Conservation (phyloP, 2,888 invertebrate species). For the Nebria salina region DNA sequence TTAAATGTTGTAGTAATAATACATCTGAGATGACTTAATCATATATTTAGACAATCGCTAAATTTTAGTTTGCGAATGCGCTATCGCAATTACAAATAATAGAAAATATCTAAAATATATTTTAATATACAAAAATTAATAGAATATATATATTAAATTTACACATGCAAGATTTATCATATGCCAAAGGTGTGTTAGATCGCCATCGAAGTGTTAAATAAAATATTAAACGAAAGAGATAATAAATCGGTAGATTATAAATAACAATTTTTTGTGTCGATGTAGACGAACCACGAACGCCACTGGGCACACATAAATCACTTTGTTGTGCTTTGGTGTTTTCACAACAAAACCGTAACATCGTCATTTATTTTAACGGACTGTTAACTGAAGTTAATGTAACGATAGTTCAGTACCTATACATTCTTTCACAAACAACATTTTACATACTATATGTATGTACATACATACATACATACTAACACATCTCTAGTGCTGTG, state of each 20-base stretch:
- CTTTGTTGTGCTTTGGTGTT: constrained; percentile 19
- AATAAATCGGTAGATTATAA: background rate
- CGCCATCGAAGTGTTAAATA: background rate
- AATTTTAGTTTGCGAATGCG: too few relatives aligned
- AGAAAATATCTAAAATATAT: too few relatives aligned
- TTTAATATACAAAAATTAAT: too few relatives aligned
- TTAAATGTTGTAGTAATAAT: too few relatives aligned
- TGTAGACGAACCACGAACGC: background rate
- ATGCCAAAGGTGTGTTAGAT: background rate
- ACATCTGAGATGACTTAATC: too few relatives aligned
- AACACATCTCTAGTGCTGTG: background rate
- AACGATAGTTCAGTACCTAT: constrained; percentile 19
- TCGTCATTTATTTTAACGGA: constrained; percentile 40
- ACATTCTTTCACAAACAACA: constrained; percentile 24
- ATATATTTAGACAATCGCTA: too few relatives aligned
- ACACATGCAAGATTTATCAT: background rate
- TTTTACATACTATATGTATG: background rate
- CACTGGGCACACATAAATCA: constrained; percentile 30
- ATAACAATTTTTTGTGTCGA: background rate
- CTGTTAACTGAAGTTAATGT: constrained; percentile 37
- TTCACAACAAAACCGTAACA: constrained; percentile 29
- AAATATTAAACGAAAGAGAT: background rate
- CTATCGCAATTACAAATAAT: too few relatives aligned
- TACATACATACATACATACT: background rate
- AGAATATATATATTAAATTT: too few relatives aligned